These are phyloP conservation scores for Drosophila histrio DNA, from an alignment of 2,888 invertebrate species.

Conservation along the genomic window DNA sequence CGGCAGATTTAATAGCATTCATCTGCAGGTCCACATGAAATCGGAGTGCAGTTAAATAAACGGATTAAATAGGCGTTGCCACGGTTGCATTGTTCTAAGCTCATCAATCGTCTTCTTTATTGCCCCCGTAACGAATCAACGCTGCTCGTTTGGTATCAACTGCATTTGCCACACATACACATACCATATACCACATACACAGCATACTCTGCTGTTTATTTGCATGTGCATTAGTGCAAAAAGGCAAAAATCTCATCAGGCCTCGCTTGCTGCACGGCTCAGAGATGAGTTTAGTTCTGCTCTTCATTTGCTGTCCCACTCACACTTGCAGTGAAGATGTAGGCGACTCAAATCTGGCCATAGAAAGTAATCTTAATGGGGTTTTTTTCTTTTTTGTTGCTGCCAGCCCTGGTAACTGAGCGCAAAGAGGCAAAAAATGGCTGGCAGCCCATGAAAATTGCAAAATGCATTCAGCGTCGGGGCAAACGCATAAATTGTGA, in stretches of 20 bases:
- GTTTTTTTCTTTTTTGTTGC: slow-evolving; percentile 62
- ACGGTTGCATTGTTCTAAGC: slow-evolving; percentile 56
- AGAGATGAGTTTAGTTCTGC: slow-evolving; percentile 18
- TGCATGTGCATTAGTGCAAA: slow-evolving; percentile 19
- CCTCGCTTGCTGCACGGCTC: slow-evolving; percentile 16
- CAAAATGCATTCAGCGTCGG: slow-evolving; percentile 75
- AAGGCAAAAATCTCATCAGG: slow-evolving; percentile 50
- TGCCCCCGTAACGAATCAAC: slow-evolving; percentile 1
- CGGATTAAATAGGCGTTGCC: slow-evolving; percentile 38
- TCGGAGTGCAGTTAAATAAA: slow-evolving; percentile 41
- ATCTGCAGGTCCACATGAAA: background rate
- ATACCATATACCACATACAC: slow-evolving; percentile 4
- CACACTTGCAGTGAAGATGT: slow-evolving; percentile 7
- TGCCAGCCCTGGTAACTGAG: slow-evolving; percentile 34
- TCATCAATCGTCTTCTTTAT: slow-evolving; percentile 75
- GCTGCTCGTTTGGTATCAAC: slow-evolving; percentile 12
- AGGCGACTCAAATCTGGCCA: slow-evolving; percentile 59
- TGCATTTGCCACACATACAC: slow-evolving; percentile 1
- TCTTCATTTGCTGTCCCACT: slow-evolving; percentile 1
- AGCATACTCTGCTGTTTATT: slow-evolving; percentile 15
- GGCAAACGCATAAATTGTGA: slow-evolving; percentile 74
- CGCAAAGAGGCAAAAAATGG: slow-evolving; percentile 28
- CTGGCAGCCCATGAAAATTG: slow-evolving; percentile 74
- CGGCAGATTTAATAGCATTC: background rate
- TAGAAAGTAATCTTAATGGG: slow-evolving; percentile 81